Conservation (phyloP, 2,113 vertebrate genomes). For the Arothron firmamentum region DNA sequence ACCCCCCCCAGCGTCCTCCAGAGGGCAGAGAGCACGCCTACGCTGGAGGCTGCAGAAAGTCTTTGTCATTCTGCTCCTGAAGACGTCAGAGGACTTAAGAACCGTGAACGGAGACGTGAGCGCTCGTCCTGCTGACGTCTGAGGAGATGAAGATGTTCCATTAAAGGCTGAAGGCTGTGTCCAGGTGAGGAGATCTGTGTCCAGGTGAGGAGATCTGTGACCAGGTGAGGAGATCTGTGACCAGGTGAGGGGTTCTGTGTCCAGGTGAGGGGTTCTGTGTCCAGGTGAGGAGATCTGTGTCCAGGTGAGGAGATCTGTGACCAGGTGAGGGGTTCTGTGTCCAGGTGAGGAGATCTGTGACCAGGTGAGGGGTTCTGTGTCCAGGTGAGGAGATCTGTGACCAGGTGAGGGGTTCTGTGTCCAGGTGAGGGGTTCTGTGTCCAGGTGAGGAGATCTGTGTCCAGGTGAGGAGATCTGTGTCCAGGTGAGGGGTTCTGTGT, state of each 20-base stretch:
- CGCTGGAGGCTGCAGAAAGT: conserved; percentile 7
- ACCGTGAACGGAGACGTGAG: not conserved
- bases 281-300: not conserved
- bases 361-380: too few relatives aligned
- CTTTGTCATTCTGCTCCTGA: not conserved
- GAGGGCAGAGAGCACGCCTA: too few relatives aligned
- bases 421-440: not conserved
- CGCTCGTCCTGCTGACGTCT: not conserved
- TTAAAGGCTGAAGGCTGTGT: not conserved
- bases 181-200: too few relatives aligned
- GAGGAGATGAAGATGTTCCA: not conserved
- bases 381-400: too few relatives aligned
- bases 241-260: too few relatives aligned
- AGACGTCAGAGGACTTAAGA: not conserved
- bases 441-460: not conserved
- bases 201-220: too few relatives aligned
- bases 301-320: not conserved
- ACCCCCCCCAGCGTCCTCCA: too few relatives aligned
- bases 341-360: too few relatives aligned
- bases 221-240: too few relatives aligned
- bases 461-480: not conserved
- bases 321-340: too few relatives aligned
- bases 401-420: too few relatives aligned
- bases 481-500: conserved; percentile 24
- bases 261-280: too few relatives aligned